These are phyloP conservation scores for Lasius fuliginosus DNA, from an alignment of 2,888 invertebrate species.

Conservation along the genomic window DNA sequence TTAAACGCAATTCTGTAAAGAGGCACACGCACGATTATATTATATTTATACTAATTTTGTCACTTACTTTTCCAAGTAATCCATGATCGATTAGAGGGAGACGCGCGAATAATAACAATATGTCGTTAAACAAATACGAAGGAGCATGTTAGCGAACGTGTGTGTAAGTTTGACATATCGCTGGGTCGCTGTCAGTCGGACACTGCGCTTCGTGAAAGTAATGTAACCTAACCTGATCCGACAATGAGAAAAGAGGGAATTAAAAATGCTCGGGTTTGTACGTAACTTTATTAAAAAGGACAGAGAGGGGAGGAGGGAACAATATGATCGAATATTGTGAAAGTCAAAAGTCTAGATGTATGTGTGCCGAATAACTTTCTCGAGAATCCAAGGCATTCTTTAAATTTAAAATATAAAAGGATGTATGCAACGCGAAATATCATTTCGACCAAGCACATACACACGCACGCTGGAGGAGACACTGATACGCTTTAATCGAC, in stretches of 20 bases:
- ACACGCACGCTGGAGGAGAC: neutral
- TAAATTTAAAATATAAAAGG: neutral
- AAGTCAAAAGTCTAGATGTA: neutral
- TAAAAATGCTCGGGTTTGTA: neutral
- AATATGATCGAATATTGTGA: neutral
- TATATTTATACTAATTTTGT: neutral
- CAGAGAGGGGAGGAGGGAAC: neutral
- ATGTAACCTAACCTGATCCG: conserved; percentile 50
- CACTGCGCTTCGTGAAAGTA: neutral
- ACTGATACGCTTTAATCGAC: neutral
- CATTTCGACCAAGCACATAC: neutral
- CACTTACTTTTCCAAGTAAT: conserved; percentile 67
- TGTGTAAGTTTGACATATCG: conserved; percentile 80
- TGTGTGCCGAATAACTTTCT: neutral
- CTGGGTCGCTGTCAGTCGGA: conserved; percentile 1
- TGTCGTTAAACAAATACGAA: conserved; percentile 68
- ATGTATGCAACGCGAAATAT: neutral
- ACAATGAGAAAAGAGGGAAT: too few species aligned
- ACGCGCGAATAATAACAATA: conserved; percentile 57
- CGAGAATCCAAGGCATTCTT: neutral
- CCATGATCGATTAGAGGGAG: conserved; percentile 60
- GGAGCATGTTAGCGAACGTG: conserved; percentile 75
- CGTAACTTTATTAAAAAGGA: neutral
- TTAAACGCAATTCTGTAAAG: neutral
- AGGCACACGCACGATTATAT: neutral